Evolutionary conservation across 2,797 vertebrate species (phyloP).

Genomic region (Otolemur crassicaudatus): DNA sequence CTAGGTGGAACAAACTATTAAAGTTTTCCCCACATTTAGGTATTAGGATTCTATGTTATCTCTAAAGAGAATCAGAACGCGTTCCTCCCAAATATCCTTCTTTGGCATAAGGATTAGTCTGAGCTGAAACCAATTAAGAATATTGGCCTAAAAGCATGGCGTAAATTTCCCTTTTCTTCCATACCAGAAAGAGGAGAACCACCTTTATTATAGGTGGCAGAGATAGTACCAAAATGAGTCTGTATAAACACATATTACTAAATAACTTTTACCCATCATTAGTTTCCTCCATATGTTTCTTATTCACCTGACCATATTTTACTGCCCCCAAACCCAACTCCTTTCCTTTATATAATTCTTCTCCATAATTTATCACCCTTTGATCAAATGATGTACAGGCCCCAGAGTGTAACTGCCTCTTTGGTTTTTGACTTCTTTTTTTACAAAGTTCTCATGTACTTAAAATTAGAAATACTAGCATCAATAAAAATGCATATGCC

Average conservation of each 20-base stretch:
- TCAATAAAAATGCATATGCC: not conserved
- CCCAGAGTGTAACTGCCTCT: not conserved
- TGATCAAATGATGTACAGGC: not conserved
- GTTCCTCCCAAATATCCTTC: not conserved
- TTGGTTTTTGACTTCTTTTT: not conserved
- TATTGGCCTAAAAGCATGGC: not conserved
- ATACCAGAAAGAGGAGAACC: not conserved
- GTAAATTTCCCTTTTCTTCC: not conserved
- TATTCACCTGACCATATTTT: not conserved
- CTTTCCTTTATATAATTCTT: not conserved
- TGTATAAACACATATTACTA: not conserved
- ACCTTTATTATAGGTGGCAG: not conserved
- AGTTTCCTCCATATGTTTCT: not conserved
- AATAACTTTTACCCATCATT: not conserved
- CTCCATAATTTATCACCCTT: not conserved
- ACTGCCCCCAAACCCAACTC: not conserved
- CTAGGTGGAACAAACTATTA: not conserved
- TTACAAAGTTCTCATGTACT: not conserved
- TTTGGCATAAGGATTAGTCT: not conserved
- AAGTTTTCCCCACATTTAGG: not conserved
- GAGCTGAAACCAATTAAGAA: not conserved
- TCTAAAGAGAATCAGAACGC: not conserved
- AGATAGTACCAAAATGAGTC: not conserved
- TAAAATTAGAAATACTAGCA: conserved; percentile 5
- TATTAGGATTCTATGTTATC: not conserved